phyloP scores from a whole-genome alignment of 2,888 invertebrate species.

The Ceramica pisi region DNA sequence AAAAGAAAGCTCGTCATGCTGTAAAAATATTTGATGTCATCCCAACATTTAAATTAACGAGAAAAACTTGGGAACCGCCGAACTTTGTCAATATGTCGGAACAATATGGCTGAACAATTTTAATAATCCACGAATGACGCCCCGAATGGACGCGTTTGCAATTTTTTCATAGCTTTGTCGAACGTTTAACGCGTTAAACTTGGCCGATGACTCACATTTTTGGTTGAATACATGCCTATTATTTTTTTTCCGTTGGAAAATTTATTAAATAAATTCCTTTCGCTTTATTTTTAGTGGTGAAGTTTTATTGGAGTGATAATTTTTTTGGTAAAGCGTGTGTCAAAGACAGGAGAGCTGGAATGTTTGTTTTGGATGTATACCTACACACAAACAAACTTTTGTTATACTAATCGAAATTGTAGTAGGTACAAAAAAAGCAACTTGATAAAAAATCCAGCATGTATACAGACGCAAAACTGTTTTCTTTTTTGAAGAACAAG shows the following conservation, averaged over 20 bases:
- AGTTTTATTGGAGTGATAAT: conserved; percentile 9
- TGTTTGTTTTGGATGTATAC: background rate
- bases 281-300: conserved; percentile 35
- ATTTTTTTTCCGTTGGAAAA: conserved; percentile 38
- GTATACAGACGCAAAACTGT: conserved; percentile 21
- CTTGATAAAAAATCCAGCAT: conserved; percentile 13
- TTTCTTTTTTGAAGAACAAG: conserved; percentile 26
- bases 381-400: too few relatives aligned
- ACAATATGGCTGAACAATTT: conserved; percentile 84
- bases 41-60: conserved; percentile 81
- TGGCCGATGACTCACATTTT: conserved; percentile 71
- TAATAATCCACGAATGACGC: conserved; percentile 82
- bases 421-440: too few relatives aligned
- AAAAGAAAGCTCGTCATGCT: conserved; percentile 64
- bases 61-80: conserved; percentile 72
- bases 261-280: conserved; percentile 59
- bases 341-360: background rate
- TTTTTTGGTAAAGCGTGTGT: background rate
- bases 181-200: conserved; percentile 70
- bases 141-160: conserved; percentile 70
- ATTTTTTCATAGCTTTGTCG: conserved; percentile 77
- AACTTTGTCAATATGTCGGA: conserved; percentile 85
- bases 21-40: conserved; percentile 77
- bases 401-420: too few relatives aligned
- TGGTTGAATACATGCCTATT: conserved; percentile 60